Percentiles rank a stretch among this genome's conserved stretches.
These are phyloP conservation scores for Neomorphus geoffroyi DNA, from an alignment of 2,797 vertebrate genomes.

Conservation along the genomic window DNA sequence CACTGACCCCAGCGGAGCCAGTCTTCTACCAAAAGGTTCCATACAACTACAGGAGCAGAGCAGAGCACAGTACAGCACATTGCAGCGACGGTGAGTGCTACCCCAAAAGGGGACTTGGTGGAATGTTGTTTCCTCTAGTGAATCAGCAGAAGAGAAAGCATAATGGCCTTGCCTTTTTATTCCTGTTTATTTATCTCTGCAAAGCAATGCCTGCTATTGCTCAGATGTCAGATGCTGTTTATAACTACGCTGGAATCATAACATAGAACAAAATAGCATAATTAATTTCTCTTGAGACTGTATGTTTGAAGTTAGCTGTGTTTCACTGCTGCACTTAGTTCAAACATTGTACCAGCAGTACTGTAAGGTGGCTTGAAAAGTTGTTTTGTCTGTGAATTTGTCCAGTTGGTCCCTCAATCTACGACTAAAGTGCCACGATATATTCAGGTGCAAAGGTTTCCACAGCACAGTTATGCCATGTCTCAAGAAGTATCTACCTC, in stretches of 20 bases:
- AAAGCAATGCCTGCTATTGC: conserved; percentile 9
- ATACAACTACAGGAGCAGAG: not conserved
- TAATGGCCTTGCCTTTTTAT: conserved; percentile 39
- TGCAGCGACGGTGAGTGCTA: not conserved
- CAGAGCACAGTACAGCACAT: not conserved
- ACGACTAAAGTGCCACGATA: not conserved
- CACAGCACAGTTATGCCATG: not conserved
- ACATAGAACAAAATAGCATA: not conserved
- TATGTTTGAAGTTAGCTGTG: not conserved
- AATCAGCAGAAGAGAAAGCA: conserved; percentile 7
- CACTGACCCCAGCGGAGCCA: not conserved
- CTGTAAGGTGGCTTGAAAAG: not conserved
- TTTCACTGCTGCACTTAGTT: not conserved
- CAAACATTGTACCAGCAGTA: not conserved
- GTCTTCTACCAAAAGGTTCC: not conserved
- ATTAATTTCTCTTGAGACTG: conserved; percentile 31
- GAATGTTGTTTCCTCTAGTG: not conserved
- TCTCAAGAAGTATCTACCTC: not conserved
- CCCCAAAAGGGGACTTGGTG: not conserved
- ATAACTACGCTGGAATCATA: conserved; percentile 32
- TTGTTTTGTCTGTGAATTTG: not conserved
- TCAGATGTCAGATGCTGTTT: conserved; percentile 61
- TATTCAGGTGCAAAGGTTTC: not conserved
- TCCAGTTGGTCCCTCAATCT: not conserved
- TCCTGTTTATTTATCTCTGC: conserved; percentile 28